Conservation (phyloP, 2,888 invertebrate genomes). For the Podotricha telesiphe region DNA sequence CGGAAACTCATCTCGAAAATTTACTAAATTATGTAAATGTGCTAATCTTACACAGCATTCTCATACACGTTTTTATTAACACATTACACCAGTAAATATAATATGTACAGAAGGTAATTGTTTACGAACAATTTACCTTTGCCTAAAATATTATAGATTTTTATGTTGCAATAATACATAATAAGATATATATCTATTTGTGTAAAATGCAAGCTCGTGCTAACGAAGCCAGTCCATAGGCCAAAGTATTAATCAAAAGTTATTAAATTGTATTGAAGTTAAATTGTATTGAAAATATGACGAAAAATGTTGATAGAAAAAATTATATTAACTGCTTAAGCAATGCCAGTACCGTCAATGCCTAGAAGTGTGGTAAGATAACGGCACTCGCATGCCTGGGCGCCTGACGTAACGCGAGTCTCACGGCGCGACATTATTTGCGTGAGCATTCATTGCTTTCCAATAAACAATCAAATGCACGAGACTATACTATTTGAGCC, state of each 20-base stretch:
- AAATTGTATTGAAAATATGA: neutral
- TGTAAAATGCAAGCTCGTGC: too few relatives aligned
- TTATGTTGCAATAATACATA: too few relatives aligned
- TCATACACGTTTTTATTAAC: neutral
- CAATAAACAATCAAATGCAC: constrained; percentile 37
- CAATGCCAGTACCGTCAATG: constrained; percentile 14
- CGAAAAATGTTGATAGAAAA: neutral
- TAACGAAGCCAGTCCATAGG: too few relatives aligned
- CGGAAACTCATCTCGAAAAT: constrained; percentile 61
- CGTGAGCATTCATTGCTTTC: constrained; percentile 44
- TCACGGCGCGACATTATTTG: constrained; percentile 38
- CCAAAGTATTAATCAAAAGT: too few relatives aligned
- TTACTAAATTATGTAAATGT: constrained; percentile 47
- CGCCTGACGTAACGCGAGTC: constrained; percentile 39
- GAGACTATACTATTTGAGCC: constrained; percentile 1
- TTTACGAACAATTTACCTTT: neutral
- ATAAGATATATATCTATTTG: too few relatives aligned
- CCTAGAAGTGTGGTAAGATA: constrained; percentile 39
- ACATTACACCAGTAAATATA: neutral
- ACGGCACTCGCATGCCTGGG: constrained; percentile 47
- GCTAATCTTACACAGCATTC: constrained; percentile 39
- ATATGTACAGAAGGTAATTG: neutral
- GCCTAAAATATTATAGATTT: neutral
- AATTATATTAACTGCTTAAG: neutral
- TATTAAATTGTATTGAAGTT: too few relatives aligned